phyloP scores from a whole-genome alignment of 2,113 vertebrate species.

The Mormyrus iriodes region DNA sequence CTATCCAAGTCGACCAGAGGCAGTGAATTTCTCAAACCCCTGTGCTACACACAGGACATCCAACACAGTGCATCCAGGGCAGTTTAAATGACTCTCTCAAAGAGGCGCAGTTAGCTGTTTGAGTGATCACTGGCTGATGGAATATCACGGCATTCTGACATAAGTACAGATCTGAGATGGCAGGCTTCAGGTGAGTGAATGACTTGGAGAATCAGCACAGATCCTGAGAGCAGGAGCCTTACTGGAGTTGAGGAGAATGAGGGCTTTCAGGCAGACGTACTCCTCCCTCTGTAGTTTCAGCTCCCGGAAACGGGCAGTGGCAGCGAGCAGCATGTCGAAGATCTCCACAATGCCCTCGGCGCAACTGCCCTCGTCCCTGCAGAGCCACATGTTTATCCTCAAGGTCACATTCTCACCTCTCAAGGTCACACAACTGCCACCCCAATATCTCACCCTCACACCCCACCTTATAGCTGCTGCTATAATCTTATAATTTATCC shows the following conservation, averaged over 20 bases:
- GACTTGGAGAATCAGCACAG: not conserved
- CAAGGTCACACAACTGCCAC: not conserved
- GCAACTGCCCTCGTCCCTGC: conserved; percentile 87
- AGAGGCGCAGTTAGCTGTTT: not conserved
- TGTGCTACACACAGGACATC: not conserved
- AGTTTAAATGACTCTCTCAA: too few species aligned
- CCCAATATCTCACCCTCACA: not conserved
- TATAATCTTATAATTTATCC: not conserved
- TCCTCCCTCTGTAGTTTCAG: conserved; percentile 91
- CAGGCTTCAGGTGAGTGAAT: not conserved
- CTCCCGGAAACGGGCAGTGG: conserved; percentile 86
- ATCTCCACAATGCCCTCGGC: conserved; percentile 94
- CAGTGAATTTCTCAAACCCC: not conserved
- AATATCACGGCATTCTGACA: not conserved
- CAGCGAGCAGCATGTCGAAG: conserved; percentile 93
- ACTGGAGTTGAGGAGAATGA: conserved; percentile 98
- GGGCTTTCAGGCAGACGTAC: conserved; percentile 94
- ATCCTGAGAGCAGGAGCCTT: conserved; percentile 53
- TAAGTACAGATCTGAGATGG: not conserved
- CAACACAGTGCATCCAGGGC: not conserved
- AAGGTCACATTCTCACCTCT: not conserved
- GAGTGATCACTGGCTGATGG: not conserved
- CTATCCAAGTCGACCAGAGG: not conserved
- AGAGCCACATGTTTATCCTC: not conserved
- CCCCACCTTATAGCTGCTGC: not conserved